A percentile compares a stretch with the other conserved stretches of the same genome.
Evolutionary conservation across 2,113 vertebrate species (phyloP).

Genomic region (Chascanopsetta lugubris): DNA sequence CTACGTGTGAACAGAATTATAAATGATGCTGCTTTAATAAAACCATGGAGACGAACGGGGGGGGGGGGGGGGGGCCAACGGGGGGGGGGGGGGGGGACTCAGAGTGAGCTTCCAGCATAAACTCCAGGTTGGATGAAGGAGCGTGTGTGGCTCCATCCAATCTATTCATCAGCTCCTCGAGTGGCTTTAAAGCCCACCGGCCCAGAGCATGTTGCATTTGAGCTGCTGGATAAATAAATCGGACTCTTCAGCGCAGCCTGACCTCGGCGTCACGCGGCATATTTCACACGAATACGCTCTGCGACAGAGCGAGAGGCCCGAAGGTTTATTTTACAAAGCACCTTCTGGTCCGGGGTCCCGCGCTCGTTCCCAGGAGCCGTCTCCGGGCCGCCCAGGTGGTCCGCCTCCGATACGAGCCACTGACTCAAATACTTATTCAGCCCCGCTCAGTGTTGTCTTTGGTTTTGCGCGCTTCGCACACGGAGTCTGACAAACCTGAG

Average conservation of each 20-base stretch:
- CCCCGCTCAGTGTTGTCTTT: conserved; percentile 63
- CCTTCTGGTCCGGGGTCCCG: conserved; percentile 35
- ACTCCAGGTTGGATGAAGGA: conserved; percentile 28
- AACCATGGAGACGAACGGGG: conserved; percentile 11
- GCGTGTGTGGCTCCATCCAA: too few relatives aligned
- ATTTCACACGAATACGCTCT: conserved; percentile 25
- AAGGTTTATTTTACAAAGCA: conserved; percentile 52
- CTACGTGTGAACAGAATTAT: conserved; percentile 21
- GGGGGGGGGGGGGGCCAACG: too few relatives aligned
- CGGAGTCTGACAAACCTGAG: conserved; percentile 24
- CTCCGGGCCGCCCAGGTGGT: conserved; percentile 56
- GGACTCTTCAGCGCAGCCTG: not conserved
- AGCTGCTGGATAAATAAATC: not conserved
- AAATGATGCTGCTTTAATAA: conserved; percentile 22
- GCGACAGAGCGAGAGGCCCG: conserved; percentile 12
- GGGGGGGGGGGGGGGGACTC: conserved; percentile 6
- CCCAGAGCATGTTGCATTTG: not conserved
- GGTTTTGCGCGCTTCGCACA: conserved; percentile 31
- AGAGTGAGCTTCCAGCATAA: conserved; percentile 15
- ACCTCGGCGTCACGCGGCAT: not conserved
- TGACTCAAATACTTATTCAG: conserved; percentile 50
- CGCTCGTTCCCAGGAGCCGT: conserved; percentile 30
- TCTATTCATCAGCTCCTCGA: too few relatives aligned
- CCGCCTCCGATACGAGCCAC: conserved; percentile 41
- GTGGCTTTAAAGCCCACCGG: not conserved